These are phyloP conservation scores for Eriocheir sinensis DNA, from an alignment of 1,140 invertebrate genomes.

Conservation along the genomic window DNA sequence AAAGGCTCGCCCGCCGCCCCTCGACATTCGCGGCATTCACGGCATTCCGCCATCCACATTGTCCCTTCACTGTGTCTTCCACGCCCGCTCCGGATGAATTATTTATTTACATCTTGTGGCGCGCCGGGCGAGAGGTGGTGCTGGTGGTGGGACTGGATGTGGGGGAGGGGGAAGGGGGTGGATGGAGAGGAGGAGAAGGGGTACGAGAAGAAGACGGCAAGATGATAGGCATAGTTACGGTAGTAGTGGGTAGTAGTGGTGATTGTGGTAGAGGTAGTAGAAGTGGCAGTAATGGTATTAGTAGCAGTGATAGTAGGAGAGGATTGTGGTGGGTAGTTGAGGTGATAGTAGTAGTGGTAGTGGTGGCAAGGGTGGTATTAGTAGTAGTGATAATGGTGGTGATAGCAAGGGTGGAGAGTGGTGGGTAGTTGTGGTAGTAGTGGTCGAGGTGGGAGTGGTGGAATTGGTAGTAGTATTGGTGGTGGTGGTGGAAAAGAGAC, in stretches of 20 bases:
- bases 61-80: not conserved
- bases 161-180: not conserved
- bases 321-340: not conserved
- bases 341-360: not conserved
- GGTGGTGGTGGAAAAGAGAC: not conserved
- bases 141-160: not conserved
- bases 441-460: not conserved
- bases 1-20: not conserved
- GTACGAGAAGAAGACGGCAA: not conserved
- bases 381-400: not conserved
- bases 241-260: not conserved
- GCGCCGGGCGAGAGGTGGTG: not conserved
- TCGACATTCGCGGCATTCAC: conserved; percentile 11
- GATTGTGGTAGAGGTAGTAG: not conserved
- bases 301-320: not conserved
- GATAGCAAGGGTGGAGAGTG: not conserved
- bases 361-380: not conserved
- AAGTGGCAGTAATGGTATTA: not conserved
- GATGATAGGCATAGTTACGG: not conserved
- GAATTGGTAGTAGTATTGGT: not conserved
- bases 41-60: conserved; percentile 1
- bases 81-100: conserved; percentile 3
- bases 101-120: conserved; percentile 14
- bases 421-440: too few species aligned
- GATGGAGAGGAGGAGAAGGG: not conserved